Evolutionary conservation across 2,888 invertebrate genomes (phyloP), one percentile per base, ranked within the genome.

Genomic region (Dryocosmus kuriphilus): DNA sequence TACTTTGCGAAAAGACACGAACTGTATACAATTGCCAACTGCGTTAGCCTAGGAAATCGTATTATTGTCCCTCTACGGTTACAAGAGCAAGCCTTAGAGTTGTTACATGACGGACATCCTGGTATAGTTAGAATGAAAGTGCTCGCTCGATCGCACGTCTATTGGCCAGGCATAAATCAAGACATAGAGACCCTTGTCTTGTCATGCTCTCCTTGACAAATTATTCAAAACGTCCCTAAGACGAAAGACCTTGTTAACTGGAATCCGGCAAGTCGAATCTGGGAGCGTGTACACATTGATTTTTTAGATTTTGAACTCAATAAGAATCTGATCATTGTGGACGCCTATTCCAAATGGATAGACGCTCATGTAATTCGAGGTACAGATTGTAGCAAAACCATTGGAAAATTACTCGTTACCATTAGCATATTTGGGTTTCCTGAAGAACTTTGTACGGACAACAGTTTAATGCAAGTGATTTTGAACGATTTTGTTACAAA

Each of bases 211-310:
- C 77, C 76, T n/a, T 89, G 89, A 81, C 80, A 82, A 67, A 62
- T 75, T 51, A 80, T 83, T 62, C 85, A 84, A 73, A 87, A 85
- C 77, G 84, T 85, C 35, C 86, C 88, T 63, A 77, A 86, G 79
- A 81, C 79, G 35, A 85, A 83, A 77, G 41, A 76, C 14, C 27
- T 80, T 5, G n/a, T 80, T 9, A 76, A 74, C n/a, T 80, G 80
- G 77, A 27, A 73, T 38, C 74, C 51, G 22, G 80, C 89, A 32
- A 81, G 77, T 8, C 79, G 83, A 74, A 86, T 88, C 16, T 90
- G 89, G 89, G 84, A 90, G 77, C 83, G 92, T 24, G 80, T 92
- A 5, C 92, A 92, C 83, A 84, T 91, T 22, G 92, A n/a, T n/a
- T n/a, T n/a, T n/a, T n/a, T n/a, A n/a, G n/a, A n/a, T n/a, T n/a